phyloP scores from a whole-genome alignment of 2,888 invertebrate genomes.

The Drosophila basisetae region DNA sequence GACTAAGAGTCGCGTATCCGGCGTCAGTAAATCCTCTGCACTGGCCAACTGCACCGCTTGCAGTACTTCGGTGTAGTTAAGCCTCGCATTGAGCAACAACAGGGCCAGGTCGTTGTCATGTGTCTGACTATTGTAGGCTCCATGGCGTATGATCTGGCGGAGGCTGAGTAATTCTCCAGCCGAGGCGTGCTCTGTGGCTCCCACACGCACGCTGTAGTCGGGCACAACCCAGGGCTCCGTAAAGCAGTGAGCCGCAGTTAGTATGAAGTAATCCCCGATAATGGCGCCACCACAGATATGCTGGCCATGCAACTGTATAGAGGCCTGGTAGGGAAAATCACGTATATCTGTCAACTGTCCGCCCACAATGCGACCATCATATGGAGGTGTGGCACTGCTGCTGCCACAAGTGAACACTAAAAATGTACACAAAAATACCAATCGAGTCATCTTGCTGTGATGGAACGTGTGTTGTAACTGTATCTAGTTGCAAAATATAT shows the following conservation, averaged over 20 bases:
- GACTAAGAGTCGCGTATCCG: slow-evolving; percentile 59
- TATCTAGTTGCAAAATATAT: slow-evolving; percentile 12
- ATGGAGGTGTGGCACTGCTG: slow-evolving; percentile 25
- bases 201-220: slow-evolving; percentile 73
- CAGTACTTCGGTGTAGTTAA: slow-evolving; percentile 62
- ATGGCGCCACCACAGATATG: slow-evolving; percentile 80
- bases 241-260: slow-evolving; percentile 81
- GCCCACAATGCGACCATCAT: slow-evolving; percentile 76
- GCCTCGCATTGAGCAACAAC: slow-evolving; percentile 66
- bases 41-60: slow-evolving; percentile 69
- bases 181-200: slow-evolving; percentile 62
- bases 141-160: slow-evolving; percentile 69
- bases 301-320: slow-evolving; percentile 59
- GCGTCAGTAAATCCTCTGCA: slow-evolving; percentile 40
- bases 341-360: slow-evolving; percentile 62
- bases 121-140: slow-evolving; percentile 61
- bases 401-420: slow-evolving; percentile 13
- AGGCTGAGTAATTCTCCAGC: slow-evolving; percentile 74
- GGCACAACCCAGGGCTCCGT: slow-evolving; percentile 51
- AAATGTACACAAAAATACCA: slow-evolving; percentile 5
- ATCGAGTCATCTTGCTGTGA: slow-evolving; percentile 24
- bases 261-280: slow-evolving; percentile 57
- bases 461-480: not conserved
- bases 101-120: slow-evolving; percentile 79
- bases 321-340: slow-evolving; percentile 71